Evolutionary conservation across 2,888 invertebrate species (phyloP).

Genomic region (Dicyrtoma fusca): DNA sequence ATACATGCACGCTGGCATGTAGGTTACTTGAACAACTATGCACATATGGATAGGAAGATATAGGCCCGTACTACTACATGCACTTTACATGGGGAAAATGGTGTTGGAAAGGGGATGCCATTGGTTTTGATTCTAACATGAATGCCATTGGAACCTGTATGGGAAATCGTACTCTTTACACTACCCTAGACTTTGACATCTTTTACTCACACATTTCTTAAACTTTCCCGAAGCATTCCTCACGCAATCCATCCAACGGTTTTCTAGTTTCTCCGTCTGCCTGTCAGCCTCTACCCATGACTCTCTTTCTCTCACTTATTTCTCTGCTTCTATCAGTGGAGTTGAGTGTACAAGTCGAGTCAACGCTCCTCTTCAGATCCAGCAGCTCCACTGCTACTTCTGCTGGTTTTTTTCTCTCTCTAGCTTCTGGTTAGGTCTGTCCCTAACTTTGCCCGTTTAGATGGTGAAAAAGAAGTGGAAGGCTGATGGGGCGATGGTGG

Average conservation of each 20-base stretch:
- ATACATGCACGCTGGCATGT: too few species aligned
- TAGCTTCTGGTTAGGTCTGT: background rate
- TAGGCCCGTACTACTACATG: background rate
- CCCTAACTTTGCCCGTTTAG: too few species aligned
- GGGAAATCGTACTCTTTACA: constrained; percentile 30
- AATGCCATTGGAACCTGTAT: constrained; percentile 21
- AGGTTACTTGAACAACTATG: too few species aligned
- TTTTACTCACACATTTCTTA: constrained; percentile 17
- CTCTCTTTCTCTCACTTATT: background rate
- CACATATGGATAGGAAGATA: too few species aligned
- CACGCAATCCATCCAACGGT: constrained; percentile 1
- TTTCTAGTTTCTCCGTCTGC: background rate
- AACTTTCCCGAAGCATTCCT: constrained; percentile 29
- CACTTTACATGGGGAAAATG: background rate
- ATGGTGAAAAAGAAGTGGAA: too few species aligned
- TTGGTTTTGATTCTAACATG: background rate
- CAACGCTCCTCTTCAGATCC: too few species aligned
- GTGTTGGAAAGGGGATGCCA: too few species aligned
- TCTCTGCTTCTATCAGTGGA: too few species aligned
- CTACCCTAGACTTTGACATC: constrained; percentile 23
- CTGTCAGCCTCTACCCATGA: background rate
- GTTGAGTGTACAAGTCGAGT: too few species aligned
- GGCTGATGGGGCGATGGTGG: too few species aligned
- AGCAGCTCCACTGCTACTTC: constrained; percentile 9
- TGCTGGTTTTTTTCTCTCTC: constrained; percentile 5